A percentile compares a stretch with the other conserved stretches of the same genome.
These are phyloP conservation scores for Drosophila ironensis DNA, from an alignment of 1,140 invertebrate genomes.

Conservation along the genomic window DNA sequence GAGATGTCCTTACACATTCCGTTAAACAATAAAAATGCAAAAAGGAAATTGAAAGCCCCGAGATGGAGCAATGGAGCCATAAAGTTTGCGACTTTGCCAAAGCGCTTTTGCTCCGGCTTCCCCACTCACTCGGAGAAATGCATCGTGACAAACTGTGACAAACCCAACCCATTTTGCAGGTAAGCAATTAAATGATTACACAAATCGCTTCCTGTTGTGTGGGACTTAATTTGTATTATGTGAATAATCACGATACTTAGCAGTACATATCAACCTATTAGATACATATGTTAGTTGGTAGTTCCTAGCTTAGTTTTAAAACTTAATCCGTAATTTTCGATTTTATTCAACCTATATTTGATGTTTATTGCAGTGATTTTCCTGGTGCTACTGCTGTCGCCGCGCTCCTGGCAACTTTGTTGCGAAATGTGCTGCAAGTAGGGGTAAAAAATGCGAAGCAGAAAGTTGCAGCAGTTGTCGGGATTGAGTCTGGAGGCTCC, in stretches of 20 bases:
- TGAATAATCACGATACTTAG: too few species aligned
- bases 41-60: slow-evolving; percentile 62
- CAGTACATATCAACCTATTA: too few species aligned
- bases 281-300: too few species aligned
- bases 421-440: slow-evolving; percentile 66
- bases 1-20: slow-evolving; percentile 41
- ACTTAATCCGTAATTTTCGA: too few species aligned
- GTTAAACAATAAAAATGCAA: slow-evolving; percentile 64
- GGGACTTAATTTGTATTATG: too few species aligned
- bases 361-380: too few species aligned
- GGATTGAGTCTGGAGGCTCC: slow-evolving; percentile 16
- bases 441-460: not conserved
- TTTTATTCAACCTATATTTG: not conserved
- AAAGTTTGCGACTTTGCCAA: slow-evolving; percentile 59
- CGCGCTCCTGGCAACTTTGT: slow-evolving; percentile 50
- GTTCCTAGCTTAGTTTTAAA: too few species aligned
- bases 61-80: slow-evolving; percentile 43
- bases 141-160: too few species aligned
- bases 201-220: too few species aligned
- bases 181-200: too few species aligned
- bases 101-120: slow-evolving; percentile 21
- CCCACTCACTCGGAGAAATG: not conserved
- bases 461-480: slow-evolving; percentile 13
- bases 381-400: slow-evolving; percentile 3
- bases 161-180: too few species aligned